Percentiles rank a stretch among this genome's conserved stretches.
Conservation (phyloP, 2,888 invertebrate genomes). For the Coecobrya sp. region DNA sequence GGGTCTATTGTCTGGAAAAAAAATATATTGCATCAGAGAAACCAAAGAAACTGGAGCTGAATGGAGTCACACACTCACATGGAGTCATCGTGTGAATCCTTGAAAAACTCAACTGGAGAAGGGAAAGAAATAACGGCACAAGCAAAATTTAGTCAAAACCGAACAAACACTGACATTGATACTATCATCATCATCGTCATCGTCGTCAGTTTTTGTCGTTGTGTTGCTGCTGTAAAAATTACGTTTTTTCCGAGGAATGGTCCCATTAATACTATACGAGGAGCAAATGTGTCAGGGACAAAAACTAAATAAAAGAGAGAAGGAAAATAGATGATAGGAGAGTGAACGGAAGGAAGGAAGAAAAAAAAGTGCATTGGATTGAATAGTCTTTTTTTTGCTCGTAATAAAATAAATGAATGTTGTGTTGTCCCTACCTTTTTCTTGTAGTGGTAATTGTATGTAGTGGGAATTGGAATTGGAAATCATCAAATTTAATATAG, state of each 20-base stretch:
- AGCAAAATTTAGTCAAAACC: background rate
- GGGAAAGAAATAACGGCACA: conserved; percentile 4
- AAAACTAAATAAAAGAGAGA: conserved; percentile 6
- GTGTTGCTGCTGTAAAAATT: conserved; percentile 9
- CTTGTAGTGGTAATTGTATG: background rate
- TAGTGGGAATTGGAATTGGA: background rate
- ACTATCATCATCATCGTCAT: conserved; percentile 9
- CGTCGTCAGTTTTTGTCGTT: background rate
- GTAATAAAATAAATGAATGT: background rate
- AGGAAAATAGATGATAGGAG: conserved; percentile 17
- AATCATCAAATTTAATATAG: background rate
- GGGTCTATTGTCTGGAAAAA: conserved; percentile 28
- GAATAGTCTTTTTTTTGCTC: background rate
- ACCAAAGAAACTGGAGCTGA: background rate
- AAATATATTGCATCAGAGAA: background rate
- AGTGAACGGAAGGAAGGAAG: conserved; percentile 22
- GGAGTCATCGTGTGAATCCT: conserved; percentile 50
- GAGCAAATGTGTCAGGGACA: conserved; percentile 59
- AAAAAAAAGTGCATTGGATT: conserved; percentile 49
- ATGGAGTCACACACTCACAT: background rate
- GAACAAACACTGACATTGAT: conserved; percentile 42
- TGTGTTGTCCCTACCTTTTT: background rate
- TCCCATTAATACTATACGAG: background rate
- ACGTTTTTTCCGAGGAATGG: background rate
- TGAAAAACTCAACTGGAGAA: conserved; percentile 33